These are phyloP conservation scores for Gadopsis bispinosus DNA, from an alignment of 2,797 vertebrate species.

Conservation along the genomic window DNA sequence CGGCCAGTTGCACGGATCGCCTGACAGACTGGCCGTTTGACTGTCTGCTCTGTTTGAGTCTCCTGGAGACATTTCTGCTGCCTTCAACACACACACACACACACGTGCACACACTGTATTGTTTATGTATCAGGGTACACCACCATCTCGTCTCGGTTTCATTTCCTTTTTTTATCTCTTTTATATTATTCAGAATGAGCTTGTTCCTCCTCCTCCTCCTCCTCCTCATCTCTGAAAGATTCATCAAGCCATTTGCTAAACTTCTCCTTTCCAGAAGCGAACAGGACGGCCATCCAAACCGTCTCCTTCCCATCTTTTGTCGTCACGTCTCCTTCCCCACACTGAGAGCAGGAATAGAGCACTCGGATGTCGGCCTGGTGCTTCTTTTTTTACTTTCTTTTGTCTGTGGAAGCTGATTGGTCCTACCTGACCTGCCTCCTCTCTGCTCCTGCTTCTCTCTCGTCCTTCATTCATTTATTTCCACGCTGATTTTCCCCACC, in stretches of 20 bases:
- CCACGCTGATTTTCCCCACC: background rate
- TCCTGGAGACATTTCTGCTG: slow-evolving; percentile 46
- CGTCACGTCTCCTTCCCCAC: slow-evolving; percentile 55
- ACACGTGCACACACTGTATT: background rate
- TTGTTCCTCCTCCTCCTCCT: slow-evolving; percentile 7
- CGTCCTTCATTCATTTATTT: slow-evolving; percentile 9
- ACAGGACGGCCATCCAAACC: slow-evolving; percentile 37
- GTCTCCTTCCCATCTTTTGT: slow-evolving; percentile 40
- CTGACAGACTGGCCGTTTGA: slow-evolving; percentile 45
- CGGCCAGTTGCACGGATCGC: slow-evolving; percentile 24
- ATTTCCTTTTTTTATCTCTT: slow-evolving; percentile 37
- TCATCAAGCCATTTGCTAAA: slow-evolving; percentile 68
- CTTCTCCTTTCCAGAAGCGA: slow-evolving; percentile 53
- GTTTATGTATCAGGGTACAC: slow-evolving; percentile 21
- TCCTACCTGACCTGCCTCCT: slow-evolving; percentile 18
- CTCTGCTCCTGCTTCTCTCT: background rate
- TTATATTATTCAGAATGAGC: slow-evolving; percentile 64
- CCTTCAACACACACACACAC: background rate
- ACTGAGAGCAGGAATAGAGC: slow-evolving; percentile 52
- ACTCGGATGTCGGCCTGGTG: slow-evolving; percentile 36
- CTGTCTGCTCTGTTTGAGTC: slow-evolving; percentile 25
- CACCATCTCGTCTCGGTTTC: slow-evolving; percentile 13
- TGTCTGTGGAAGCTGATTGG: slow-evolving; percentile 17
- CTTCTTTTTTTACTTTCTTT: slow-evolving; percentile 10
- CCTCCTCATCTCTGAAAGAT: slow-evolving; percentile 66